Base-by-base conservation (phyloP, 2,797 vertebrate genomes). In the Phalanger gymnotis region DNA sequence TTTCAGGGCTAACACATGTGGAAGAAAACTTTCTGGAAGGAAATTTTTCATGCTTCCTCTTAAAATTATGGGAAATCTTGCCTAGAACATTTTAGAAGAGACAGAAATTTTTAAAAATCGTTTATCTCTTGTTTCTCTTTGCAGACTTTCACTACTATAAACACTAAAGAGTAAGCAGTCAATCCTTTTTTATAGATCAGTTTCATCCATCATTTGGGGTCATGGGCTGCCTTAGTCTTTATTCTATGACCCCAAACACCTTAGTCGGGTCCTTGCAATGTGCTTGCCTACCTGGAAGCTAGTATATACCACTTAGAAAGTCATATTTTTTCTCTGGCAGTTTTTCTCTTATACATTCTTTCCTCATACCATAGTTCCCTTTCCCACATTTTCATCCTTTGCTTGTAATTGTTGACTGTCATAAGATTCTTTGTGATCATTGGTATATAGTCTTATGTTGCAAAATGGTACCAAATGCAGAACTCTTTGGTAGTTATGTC, bases 11-110 rank as follows among this genome's bases (percentile, higher is more conserved):
- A 96, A 96, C 89, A 93, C 6, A 92, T 61, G 61, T 51, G 81
- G 97, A 98, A 95, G 89, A 96, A 94, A 96, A 55, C 54, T 97
- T 97, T 96, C 94, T 51, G 55, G 91, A 91, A 95, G 28, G 92
- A 95, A 97, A 92, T 55, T 51, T 95, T 81, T 96, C 40, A 27
- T 81, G 9, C 40, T 81, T 47, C 97, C 97, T 96, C 0, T 12
- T 96, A 96, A 96, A 94, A 56, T 90, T 95, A 94, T 94, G 87
- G 57, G 91, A 93, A 56, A 55, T 81, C 95, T 96, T 40, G 22
- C 89, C 66, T 91, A 91, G 94, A 96, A 90, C 22, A 52, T 92
- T 94, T 93, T 53, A 40, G 25, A 95, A 95, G 91, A 96, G 66
- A 92, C 25, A 94, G 13, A 9, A 55, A 55, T 55, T 52, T 47